Conservation (phyloP, 2,113 vertebrate species). For the Camelus bactrianus region DNA sequence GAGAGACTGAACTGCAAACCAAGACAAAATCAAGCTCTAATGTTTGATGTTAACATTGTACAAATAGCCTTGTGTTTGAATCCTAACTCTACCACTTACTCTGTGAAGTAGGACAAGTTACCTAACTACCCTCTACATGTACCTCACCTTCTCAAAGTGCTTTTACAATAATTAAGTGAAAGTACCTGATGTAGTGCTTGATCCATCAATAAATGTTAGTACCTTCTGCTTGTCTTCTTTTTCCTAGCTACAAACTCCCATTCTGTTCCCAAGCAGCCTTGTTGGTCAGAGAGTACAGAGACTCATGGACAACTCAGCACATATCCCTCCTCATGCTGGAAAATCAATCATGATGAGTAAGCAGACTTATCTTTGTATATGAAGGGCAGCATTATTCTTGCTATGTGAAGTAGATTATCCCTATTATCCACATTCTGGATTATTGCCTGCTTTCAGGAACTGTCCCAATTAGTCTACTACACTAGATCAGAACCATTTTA, state of each 20-base stretch:
- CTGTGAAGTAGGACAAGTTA: constrained; percentile 53
- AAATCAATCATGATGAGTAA: constrained; percentile 74
- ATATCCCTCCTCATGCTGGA: constrained; percentile 47
- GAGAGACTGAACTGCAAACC: background rate
- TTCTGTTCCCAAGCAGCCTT: constrained; percentile 59
- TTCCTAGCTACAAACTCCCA: constrained; percentile 44
- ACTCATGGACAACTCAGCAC: constrained; percentile 68
- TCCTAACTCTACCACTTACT: background rate
- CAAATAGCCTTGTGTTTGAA: constrained; percentile 28
- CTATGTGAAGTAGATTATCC: constrained; percentile 72
- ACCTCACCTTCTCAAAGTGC: constrained; percentile 38
- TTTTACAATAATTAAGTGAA: constrained; percentile 66
- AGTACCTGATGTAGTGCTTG: constrained; percentile 19
- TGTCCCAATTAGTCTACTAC: constrained; percentile 48
- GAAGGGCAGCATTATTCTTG: constrained; percentile 73
- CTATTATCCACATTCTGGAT: constrained; percentile 67
- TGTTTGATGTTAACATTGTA: constrained; percentile 18
- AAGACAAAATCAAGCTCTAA: constrained; percentile 56
- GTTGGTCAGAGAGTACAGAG: constrained; percentile 29
- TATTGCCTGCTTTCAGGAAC: constrained; percentile 62
- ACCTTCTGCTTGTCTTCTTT: constrained; percentile 22
- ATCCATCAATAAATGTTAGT: background rate
- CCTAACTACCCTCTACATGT: background rate
- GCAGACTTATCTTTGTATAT: constrained; percentile 69
- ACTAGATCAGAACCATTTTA: constrained; percentile 52